A percentile compares a stretch with the other conserved stretches of the same genome.
phyloP scores from a whole-genome alignment of 2,888 invertebrate species.

The Aphidoletes aphidimyza region DNA sequence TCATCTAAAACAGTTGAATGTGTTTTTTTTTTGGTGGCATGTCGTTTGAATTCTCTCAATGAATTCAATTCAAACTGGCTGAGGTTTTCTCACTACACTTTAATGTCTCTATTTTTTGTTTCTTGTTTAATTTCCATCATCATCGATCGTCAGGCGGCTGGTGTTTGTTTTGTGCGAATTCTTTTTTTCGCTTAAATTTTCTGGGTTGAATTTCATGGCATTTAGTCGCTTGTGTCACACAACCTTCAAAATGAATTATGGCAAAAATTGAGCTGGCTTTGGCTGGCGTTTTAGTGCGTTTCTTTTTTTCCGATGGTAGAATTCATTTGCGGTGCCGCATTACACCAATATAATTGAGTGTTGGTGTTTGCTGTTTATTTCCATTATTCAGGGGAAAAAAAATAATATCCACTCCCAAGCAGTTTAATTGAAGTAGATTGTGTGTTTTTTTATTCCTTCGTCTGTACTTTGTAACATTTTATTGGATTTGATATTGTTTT shows the following conservation, averaged over 20 bases:
- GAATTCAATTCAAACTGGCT: constrained; percentile 28
- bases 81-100: not conserved
- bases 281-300: not conserved
- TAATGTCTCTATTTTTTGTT: not conserved
- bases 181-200: not conserved
- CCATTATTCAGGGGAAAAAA: not conserved
- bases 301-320: constrained; percentile 17
- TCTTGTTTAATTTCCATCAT: too few species aligned
- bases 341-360: not conserved
- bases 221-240: constrained; percentile 27
- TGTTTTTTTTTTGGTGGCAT: constrained; percentile 18
- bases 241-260: constrained; percentile 46
- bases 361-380: constrained; percentile 3
- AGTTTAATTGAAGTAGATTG: not conserved
- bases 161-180: constrained; percentile 17
- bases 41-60: constrained; percentile 11
- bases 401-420: not conserved
- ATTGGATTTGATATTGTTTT: constrained; percentile 46
- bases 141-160: not conserved
- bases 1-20: constrained; percentile 14
- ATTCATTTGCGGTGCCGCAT: constrained; percentile 2
- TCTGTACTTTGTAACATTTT: not conserved
- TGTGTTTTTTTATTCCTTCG: not conserved
- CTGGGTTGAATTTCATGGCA: constrained; percentile 13
- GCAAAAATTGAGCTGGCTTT: constrained; percentile 13